Evolutionary conservation across 2,888 invertebrate species (phyloP).

Genomic region (Lumbricus terrestris): DNA sequence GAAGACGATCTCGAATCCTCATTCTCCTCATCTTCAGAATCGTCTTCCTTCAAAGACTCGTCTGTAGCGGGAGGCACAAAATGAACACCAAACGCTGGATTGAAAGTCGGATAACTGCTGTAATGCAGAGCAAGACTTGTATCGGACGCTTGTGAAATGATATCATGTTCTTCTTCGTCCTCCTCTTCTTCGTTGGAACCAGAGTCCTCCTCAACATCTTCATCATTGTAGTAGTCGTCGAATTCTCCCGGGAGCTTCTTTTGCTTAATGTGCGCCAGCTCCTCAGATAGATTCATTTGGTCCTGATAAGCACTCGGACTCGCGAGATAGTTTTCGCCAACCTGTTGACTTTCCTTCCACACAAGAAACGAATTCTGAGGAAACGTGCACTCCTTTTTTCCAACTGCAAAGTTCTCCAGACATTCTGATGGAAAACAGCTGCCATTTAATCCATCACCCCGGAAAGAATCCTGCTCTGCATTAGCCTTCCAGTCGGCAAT

Average conservation of each 20-base stretch:
- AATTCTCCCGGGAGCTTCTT: conserved; percentile 9
- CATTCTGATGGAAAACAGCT: conserved; percentile 8
- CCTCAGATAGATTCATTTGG: not conserved
- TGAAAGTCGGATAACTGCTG: not conserved
- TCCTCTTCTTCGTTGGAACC: not conserved
- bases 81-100: not conserved
- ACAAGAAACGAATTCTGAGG: not conserved
- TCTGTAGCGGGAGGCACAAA: not conserved
- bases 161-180: not conserved
- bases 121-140: not conserved
- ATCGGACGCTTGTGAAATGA: not conserved
- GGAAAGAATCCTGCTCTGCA: not conserved
- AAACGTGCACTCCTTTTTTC: not conserved
- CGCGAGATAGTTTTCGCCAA: not conserved
- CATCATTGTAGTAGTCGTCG: not conserved
- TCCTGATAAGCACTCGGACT: not conserved
- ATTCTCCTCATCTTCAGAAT: not conserved
- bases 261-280: not conserved
- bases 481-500: not conserved
- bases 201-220: not conserved
- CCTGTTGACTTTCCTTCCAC: not conserved
- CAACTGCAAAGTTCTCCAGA: not conserved
- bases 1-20: not conserved
- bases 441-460: not conserved
- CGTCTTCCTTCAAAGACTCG: not conserved